Base-by-base conservation (phyloP, 2,113 vertebrate species). In the Trinectes maculatus region DNA sequence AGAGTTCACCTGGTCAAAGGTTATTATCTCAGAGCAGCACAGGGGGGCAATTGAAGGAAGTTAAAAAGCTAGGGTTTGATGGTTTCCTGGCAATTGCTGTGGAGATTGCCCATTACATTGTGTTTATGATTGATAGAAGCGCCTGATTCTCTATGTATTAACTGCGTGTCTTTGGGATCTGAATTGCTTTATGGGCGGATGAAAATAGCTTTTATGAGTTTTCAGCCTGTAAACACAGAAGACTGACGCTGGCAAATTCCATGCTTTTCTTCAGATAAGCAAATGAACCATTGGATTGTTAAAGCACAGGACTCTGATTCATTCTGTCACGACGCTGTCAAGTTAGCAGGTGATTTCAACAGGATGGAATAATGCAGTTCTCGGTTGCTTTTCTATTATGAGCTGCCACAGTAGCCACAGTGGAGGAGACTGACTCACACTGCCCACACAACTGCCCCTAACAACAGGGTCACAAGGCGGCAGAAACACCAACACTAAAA, bases 71-170 rank as follows among this genome's bases (percentile, higher is more conserved):
- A 36, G n/a, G 11, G 29, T 72, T 67, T 73, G 48, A 62, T 65
- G 76, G 52, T 71, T 55, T 77, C 62, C 40, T 31, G 52, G 72
- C 56, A 31, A 74, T 42, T 42, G 63, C 71, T 1, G 8, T 11
- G 19, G 55, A 74, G 75, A 74, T 53, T 54, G 56, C 10, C 58
- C 56, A 77, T 85, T 76, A 84, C 37, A 58, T 28, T 67, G 67
- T 71, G 74, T 90, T 83, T 84, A 89, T 91, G 82, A 87, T 87
- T 87, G 83, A 88, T 76, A 64, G 71, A 79, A 71, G 84, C 88
- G 54, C 79, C 84, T 89, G 88, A 90, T 71, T 80, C 59, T 71
- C 58, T 83, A 62, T n/a, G 64, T 74, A 81, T 81, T 86, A 80
- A 89, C 85, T 48, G 44, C 22, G 1, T 37, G 36, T 73, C 80